A percentile compares a stretch with the other conserved stretches of the same genome.
These are phyloP conservation scores for Abrostola tripartita DNA, from an alignment of 2,888 invertebrate genomes.

Conservation along the genomic window DNA sequence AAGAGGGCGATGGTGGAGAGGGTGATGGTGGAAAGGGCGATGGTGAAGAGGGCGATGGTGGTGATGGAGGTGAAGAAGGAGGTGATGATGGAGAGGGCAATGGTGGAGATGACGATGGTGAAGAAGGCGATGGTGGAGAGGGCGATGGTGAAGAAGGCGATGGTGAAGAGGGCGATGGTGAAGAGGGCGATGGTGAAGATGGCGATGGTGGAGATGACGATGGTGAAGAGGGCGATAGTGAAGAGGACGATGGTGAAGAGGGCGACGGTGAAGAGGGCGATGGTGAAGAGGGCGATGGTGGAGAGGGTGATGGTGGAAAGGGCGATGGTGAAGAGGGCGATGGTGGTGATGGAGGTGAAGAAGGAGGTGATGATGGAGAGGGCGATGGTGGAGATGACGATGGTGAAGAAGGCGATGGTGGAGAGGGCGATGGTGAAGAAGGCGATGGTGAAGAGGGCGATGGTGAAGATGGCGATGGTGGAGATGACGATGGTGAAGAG, in stretches of 20 bases:
- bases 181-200: background rate
- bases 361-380: background rate
- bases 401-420: background rate
- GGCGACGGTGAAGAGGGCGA: fast-evolving
- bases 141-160: background rate
- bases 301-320: fast-evolving
- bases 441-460: background rate
- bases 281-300: fast-evolving
- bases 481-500: background rate
- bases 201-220: background rate
- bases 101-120: background rate
- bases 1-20: background rate
- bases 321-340: background rate
- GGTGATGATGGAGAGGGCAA: background rate
- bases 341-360: background rate
- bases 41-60: background rate
- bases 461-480: background rate
- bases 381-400: background rate
- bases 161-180: background rate
- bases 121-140: background rate
- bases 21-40: background rate
- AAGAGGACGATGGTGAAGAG: background rate
- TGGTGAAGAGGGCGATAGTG: background rate
- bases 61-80: background rate
- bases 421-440: background rate